Base-by-base conservation (phyloP, 2,888 invertebrate species). In the Eledone cirrhosa region DNA sequence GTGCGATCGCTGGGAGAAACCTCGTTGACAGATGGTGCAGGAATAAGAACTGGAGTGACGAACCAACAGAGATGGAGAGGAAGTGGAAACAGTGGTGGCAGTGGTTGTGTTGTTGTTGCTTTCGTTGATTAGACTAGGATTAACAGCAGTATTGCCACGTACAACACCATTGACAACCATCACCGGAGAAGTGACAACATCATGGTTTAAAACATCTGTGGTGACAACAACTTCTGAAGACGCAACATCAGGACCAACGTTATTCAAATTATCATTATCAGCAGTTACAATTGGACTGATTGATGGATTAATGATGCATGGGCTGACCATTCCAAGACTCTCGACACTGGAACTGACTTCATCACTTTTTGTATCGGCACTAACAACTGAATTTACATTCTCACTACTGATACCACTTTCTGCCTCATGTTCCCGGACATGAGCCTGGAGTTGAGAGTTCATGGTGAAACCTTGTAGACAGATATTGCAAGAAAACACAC, bases 1-100 rank as follows among this genome's bases (percentile, higher is more conserved):
- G 0, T 80, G 72, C 31, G 80, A 81, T 47, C 77, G 75, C 41
- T 80, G 78, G 72, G 80, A 81, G 53, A 82, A 82, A 5, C 79
- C 41, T 77, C 78, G 78, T 16, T 78, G 75, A 78, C 82, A 82
- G 4, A 78, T 80, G 16, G 67, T 65, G 78, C 82, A 82, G 67
- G 78, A 76, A 59, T 80, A 82, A 19, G 80, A 78, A 33, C 33
- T 72, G 29, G 72, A n/a, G 11, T 31, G 72, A 72, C 13, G 31
- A 41, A 31, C 33, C 41, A 41, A 41, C 5, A 41, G 41, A 41
- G 41, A 41, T 41, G 41, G 41, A 8, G 41, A 41, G 41, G 41
- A 2, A 41, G 41, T 11, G 5, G 41, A 41, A 11, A 41, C 41
- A 41, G 41, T 41, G 41, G 41, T 41, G 41, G 41, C 5, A 11